Percentiles rank a stretch among this genome's conserved stretches.
These are phyloP conservation scores for Eunapius fragilis DNA, from an alignment of 37 sponge, comb jelly and placozoan genomes.

Conservation along the genomic window DNA sequence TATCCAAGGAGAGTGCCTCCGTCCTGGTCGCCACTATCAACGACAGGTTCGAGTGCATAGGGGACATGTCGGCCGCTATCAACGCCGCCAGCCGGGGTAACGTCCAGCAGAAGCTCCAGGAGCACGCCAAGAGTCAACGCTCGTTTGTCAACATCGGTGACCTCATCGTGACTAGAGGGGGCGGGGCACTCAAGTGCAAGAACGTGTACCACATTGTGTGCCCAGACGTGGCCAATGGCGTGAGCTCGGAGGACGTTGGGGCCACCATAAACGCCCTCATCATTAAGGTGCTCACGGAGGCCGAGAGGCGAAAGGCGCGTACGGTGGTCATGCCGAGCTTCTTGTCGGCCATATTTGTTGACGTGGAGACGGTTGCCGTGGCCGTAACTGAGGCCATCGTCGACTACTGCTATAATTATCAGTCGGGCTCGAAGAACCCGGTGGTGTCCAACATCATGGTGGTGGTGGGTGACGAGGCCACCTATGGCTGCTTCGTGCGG, in stretches of 20 bases:
- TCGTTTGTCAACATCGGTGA: constrained; percentile 44
- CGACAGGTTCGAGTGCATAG: constrained; percentile 26
- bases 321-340: constrained; percentile 75
- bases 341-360: constrained; percentile 73
- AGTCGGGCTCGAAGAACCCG: background rate
- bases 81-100: constrained; percentile 52
- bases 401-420: constrained; percentile 16
- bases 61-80: constrained; percentile 70
- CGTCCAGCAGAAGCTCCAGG: constrained; percentile 28
- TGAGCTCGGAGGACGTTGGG: background rate
- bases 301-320: constrained; percentile 20
- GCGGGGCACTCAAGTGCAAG: constrained; percentile 59
- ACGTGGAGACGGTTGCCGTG: constrained; percentile 34
- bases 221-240: constrained; percentile 8
- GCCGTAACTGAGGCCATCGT: constrained; percentile 35
- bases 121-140: background rate
- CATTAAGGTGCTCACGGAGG: constrained; percentile 9
- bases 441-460: constrained; percentile 65
- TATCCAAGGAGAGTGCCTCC: constrained; percentile 51
- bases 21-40: constrained; percentile 77
- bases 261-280: constrained; percentile 15
- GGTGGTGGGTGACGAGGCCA: constrained; percentile 64
- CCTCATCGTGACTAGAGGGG: constrained; percentile 51
- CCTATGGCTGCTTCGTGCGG: constrained; percentile 25
- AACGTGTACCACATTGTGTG: constrained; percentile 72